These are phyloP conservation scores for Scleropages formosus DNA, from an alignment of 2,797 vertebrate species.

Conservation along the genomic window DNA sequence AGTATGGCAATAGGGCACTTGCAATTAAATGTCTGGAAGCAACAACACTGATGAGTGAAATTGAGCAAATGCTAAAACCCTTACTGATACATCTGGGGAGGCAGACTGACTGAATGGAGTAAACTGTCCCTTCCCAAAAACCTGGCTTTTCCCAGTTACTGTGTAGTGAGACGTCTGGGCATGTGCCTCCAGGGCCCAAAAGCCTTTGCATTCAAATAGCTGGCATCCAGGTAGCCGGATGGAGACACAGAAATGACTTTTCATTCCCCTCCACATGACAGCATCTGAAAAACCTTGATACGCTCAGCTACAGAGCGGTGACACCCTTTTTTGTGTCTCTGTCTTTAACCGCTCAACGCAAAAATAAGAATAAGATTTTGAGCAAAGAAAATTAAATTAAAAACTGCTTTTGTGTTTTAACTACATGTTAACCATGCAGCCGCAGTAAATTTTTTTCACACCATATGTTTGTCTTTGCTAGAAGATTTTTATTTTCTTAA, in stretches of 20 bases:
- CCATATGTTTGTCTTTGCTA: not conserved
- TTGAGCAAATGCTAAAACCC: conserved; percentile 14
- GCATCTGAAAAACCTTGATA: not conserved
- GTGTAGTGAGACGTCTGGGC: not conserved
- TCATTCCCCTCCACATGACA: not conserved
- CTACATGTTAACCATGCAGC: not conserved
- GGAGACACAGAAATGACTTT: not conserved
- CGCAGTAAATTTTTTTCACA: not conserved
- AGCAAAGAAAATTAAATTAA: not conserved
- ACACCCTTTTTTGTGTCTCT: not conserved
- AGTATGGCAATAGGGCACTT: too few relatives aligned
- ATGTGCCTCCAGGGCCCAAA: not conserved
- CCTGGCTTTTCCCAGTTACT: conserved; percentile 1
- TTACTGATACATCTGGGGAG: not conserved
- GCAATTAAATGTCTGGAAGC: too few relatives aligned
- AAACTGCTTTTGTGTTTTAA: not conserved
- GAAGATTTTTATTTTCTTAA: too few relatives aligned
- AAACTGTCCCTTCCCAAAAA: not conserved
- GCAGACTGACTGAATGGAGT: too few relatives aligned
- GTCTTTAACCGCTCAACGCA: not conserved
- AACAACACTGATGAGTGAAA: not conserved
- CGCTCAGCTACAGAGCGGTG: not conserved
- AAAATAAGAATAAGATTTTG: not conserved
- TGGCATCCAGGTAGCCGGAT: not conserved
- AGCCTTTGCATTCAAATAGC: conserved; percentile 14